Evolutionary conservation across 2,888 invertebrate species (phyloP).

Genomic region (Agonum fuliginosum): DNA sequence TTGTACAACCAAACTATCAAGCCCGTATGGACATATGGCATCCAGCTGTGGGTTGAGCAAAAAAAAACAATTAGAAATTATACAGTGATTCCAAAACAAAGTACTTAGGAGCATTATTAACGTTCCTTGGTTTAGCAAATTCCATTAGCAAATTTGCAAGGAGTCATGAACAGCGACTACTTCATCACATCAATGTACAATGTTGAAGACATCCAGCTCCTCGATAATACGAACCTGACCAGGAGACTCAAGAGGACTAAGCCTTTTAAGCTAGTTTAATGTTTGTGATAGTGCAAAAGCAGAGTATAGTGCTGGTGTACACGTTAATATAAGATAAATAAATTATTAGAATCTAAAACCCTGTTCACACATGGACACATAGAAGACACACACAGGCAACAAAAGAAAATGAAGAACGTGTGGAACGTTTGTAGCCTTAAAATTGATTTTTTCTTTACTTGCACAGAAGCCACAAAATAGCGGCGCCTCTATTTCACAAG

Average conservation of each 20-base stretch:
- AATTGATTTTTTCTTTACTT: too few species aligned
- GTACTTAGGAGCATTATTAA: constrained; percentile 32
- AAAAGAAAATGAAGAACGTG: too few species aligned
- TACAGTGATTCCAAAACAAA: constrained; percentile 55
- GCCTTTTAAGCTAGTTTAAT: constrained; percentile 36
- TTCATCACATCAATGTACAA: constrained; percentile 60
- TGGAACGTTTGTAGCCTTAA: too few species aligned
- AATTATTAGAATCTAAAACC: too few species aligned
- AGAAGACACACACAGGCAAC: too few species aligned
- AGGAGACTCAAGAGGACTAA: constrained; percentile 60
- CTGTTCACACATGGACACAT: too few species aligned
- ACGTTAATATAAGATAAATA: background rate
- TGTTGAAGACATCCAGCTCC: constrained; percentile 60
- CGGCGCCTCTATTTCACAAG: too few species aligned
- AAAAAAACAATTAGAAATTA: constrained; percentile 37
- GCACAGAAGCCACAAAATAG: too few species aligned
- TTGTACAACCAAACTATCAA: constrained; percentile 59
- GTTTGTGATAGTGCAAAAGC: constrained; percentile 12
- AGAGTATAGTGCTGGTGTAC: background rate
- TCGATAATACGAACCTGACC: constrained; percentile 53
- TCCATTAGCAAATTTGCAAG: constrained; percentile 60
- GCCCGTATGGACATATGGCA: constrained; percentile 55
- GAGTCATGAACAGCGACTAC: constrained; percentile 61
- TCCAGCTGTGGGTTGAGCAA: constrained; percentile 55
- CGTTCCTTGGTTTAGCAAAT: constrained; percentile 53